Conservation (phyloP, 2,888 invertebrate species). For the Gryllus longicercus region DNA sequence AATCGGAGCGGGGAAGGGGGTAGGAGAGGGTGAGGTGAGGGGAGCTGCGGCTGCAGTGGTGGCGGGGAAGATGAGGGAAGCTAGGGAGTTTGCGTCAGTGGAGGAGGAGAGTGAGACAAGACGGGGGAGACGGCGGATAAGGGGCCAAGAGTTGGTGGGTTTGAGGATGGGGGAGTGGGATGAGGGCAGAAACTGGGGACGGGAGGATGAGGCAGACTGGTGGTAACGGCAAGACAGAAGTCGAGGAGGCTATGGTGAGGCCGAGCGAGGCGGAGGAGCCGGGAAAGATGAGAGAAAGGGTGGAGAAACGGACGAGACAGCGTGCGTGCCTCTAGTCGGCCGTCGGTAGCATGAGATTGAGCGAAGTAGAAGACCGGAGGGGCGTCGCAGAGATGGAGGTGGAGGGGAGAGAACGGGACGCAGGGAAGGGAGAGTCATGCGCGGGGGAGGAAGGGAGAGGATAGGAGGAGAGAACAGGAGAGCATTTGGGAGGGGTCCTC, state of each 20-base stretch:
- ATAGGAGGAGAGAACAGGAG: too few relatives aligned
- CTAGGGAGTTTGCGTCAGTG: too few relatives aligned
- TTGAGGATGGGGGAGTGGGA: not conserved
- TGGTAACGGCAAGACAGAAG: not conserved
- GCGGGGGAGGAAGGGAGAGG: too few relatives aligned
- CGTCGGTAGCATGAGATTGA: not conserved
- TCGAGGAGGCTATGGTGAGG: not conserved
- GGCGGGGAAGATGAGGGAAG: too few relatives aligned
- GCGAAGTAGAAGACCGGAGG: not conserved
- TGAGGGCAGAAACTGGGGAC: not conserved
- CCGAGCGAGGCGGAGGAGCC: not conserved
- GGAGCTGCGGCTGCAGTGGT: too few relatives aligned
- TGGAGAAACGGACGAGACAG: not conserved
- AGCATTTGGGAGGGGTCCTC: too few relatives aligned
- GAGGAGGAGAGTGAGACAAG: too few relatives aligned
- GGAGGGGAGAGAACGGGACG: not conserved
- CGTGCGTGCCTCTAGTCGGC: too few relatives aligned
- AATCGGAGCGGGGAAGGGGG: too few relatives aligned
- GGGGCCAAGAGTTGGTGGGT: too few relatives aligned
- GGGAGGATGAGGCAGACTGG: not conserved
- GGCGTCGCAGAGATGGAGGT: not conserved
- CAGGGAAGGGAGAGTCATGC: not conserved
- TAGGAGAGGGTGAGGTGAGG: too few relatives aligned
- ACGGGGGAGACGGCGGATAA: too few relatives aligned
- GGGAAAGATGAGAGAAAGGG: not conserved